Base-by-base conservation (phyloP, 2,888 invertebrate genomes). In the Cerastis leucographa region DNA sequence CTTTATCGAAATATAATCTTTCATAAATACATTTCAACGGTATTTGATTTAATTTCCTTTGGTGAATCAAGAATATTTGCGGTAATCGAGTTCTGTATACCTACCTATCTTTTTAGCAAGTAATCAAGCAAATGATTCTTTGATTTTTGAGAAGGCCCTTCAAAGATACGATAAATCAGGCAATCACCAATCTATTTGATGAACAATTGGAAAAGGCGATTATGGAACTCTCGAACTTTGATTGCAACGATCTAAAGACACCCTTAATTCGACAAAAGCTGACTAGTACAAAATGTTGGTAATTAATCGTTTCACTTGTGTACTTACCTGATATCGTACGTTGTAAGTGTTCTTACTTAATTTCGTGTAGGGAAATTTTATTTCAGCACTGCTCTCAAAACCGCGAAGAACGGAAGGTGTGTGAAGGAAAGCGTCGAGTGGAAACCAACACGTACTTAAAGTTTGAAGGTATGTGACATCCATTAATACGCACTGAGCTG, bases 11-110 rank as follows among this genome's bases (percentile, higher is more conserved):
- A 79, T 46, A 69, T 17, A 78, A 68, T 68, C 68, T 46, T 44
- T 2, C n/a, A 54, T 40, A 40, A 61, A 29, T 7, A 49, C 11
- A 25, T 42, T 72, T 42, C 35, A n/a, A 25, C 17, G n/a, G 9
- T 44, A 9, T 77, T n/a, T 29, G n/a, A 51, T 19, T 64, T 2
- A 44, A 35, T 77, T 78, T 77, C n/a, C n/a, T 51, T 78, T 67
- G 44, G 22, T 54, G 9, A 68, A 69, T 40, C 35, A 68, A 22
- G 19, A 42, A 19, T 7, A 35, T 65, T 42, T 42, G 14, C 14
- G n/a, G 8, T 25, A 2, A 72, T 29, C 42, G 4, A 1, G 17
- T 71, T 42, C 71, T 46, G 22, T 44, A 61, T n/a, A 42, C n/a
- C 40, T n/a, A n/a, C n/a, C n/a, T 9, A 59, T 29, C 17, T 29